These are phyloP conservation scores for Cerastis leucographa DNA, from an alignment of 2,888 invertebrate genomes.

Conservation along the genomic window DNA sequence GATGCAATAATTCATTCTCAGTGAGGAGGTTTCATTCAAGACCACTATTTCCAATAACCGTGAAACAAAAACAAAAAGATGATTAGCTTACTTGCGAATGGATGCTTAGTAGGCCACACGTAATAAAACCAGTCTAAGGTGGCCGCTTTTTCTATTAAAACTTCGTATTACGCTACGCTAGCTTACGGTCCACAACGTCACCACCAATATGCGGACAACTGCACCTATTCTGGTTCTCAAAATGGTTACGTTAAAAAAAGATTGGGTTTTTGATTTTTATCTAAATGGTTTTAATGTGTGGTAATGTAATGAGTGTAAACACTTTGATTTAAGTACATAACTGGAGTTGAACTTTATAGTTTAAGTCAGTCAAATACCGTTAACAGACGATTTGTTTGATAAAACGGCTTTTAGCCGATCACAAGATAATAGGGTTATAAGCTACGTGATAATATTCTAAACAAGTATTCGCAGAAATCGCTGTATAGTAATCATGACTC, in stretches of 20 bases:
- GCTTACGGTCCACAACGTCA: not conserved
- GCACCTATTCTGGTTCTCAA: not conserved
- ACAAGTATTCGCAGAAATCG: not conserved
- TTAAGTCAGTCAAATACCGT: not conserved
- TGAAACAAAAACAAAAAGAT: not conserved
- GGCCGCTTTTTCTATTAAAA: not conserved
- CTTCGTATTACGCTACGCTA: not conserved
- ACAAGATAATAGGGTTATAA: too few species aligned
- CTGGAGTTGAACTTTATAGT: not conserved
- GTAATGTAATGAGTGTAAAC: not conserved
- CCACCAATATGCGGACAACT: not conserved
- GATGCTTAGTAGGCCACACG: not conserved
- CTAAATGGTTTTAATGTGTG: not conserved
- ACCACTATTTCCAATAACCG: not conserved
- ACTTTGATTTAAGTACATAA: not conserved
- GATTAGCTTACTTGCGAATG: not conserved
- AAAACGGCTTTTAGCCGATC: not conserved
- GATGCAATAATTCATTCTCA: not conserved
- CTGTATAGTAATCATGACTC: constrained; percentile 8
- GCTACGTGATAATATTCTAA: not conserved
- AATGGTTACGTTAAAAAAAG: not conserved
- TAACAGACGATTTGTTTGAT: not conserved
- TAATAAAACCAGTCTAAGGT: not conserved
- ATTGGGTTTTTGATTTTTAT: not conserved
- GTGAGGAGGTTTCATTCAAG: not conserved